Evolutionary conservation across 2,113 vertebrate species (phyloP).

Genomic region (Cochlearius cochlearius): DNA sequence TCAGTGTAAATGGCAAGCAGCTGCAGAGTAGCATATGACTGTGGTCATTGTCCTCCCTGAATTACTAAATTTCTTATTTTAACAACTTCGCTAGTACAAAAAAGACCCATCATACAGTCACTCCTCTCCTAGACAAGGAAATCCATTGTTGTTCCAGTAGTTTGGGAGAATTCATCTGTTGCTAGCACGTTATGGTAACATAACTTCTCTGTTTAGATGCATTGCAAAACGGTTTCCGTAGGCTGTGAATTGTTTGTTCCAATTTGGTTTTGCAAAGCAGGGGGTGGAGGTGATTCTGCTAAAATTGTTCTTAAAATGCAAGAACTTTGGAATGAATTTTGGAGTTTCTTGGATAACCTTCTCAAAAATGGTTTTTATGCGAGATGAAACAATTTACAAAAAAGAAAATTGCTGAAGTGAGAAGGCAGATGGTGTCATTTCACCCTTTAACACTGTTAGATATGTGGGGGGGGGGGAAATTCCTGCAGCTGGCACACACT

Average conservation of each 20-base stretch:
- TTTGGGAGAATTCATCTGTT: slow-evolving; percentile 7
- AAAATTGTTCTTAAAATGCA: background rate
- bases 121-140: background rate
- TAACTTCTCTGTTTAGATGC: slow-evolving; percentile 28
- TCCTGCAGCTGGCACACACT: background rate
- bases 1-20: slow-evolving; percentile 42
- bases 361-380: background rate
- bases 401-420: background rate
- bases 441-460: background rate
- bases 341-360: background rate
- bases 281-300: background rate
- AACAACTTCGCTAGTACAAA: background rate
- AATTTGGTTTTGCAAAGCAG: background rate
- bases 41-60: slow-evolving; percentile 50
- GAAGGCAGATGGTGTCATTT: background rate
- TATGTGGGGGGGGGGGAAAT: background rate
- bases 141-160: slow-evolving; percentile 20
- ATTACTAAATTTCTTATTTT: slow-evolving; percentile 36
- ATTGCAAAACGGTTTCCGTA: background rate
- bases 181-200: background rate
- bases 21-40: slow-evolving; percentile 53
- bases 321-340: background rate
- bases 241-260: background rate
- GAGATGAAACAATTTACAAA: background rate
- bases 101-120: background rate